Conservation (phyloP, 2,888 invertebrate genomes). For the Teinopalpus imperialis region DNA sequence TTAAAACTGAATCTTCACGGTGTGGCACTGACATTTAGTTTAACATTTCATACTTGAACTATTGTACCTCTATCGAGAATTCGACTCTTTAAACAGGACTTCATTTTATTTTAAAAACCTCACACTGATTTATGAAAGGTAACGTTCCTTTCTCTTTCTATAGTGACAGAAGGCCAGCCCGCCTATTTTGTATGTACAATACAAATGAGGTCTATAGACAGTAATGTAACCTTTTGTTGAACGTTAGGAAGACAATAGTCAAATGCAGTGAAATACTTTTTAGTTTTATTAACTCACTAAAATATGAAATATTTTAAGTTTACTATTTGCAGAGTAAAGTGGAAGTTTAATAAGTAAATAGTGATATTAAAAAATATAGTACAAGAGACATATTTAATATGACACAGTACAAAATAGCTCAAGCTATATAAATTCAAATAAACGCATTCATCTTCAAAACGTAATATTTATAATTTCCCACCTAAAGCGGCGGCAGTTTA, state of each 20-base stretch:
- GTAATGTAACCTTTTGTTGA: constrained; percentile 11
- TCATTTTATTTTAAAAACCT: background rate
- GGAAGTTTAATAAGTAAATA: too few relatives aligned
- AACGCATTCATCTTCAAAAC: too few relatives aligned
- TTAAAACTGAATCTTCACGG: background rate
- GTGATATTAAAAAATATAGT: too few relatives aligned
- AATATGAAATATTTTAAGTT: too few relatives aligned
- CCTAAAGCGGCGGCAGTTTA: too few relatives aligned
- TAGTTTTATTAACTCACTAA: constrained; percentile 7
- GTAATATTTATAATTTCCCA: too few relatives aligned
- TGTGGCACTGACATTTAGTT: constrained; percentile 14
- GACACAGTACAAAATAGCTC: too few relatives aligned
- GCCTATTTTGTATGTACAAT: constrained; percentile 12
- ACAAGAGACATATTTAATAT: too few relatives aligned
- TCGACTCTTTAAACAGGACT: constrained; percentile 2
- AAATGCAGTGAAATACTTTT: background rate
- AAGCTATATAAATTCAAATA: too few relatives aligned
- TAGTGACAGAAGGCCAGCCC: constrained; percentile 16
- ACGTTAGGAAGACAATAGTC: constrained; percentile 14
- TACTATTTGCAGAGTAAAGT: too few relatives aligned
- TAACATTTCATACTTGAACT: constrained; percentile 14
- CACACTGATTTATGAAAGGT: constrained; percentile 13
- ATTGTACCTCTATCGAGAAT: background rate
- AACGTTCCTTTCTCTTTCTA: constrained; percentile 20
- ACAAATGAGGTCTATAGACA: constrained; percentile 5